Evolutionary conservation across 2,113 vertebrate genomes (phyloP).

Genomic region (Mastomys natalensis): DNA sequence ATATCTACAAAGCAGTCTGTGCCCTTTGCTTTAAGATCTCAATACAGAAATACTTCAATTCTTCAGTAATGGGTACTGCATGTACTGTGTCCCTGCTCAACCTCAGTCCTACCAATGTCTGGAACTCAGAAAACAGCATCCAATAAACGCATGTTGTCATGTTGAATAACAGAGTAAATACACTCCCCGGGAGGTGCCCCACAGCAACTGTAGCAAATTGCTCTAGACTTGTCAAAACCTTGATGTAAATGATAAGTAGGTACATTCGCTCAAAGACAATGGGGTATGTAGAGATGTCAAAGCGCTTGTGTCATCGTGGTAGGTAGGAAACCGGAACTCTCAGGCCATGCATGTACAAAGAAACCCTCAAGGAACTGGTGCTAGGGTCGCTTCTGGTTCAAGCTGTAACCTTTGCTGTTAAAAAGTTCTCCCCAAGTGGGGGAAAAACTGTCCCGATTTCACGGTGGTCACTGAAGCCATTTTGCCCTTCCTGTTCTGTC

Average conservation of each 20-base stretch:
- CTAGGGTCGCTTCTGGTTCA: not conserved
- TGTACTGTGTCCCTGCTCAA: not conserved
- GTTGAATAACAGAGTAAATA: not conserved
- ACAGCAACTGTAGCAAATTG: not conserved
- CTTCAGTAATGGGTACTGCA: not conserved
- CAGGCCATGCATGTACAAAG: not conserved
- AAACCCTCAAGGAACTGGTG: not conserved
- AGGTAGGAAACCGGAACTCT: not conserved
- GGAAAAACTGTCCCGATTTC: not conserved
- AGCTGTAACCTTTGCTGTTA: not conserved
- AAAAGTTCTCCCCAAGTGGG: not conserved
- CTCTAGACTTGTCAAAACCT: not conserved
- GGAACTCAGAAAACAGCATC: not conserved
- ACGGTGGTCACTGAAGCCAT: not conserved
- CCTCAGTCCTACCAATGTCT: not conserved
- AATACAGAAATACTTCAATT: not conserved
- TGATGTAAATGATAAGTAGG: not conserved
- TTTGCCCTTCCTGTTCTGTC: constrained; percentile 45
- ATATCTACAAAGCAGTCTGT: not conserved
- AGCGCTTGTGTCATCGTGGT: not conserved
- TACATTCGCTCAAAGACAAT: not conserved
- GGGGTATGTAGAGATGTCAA: accelerated
- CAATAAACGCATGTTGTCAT: not conserved
- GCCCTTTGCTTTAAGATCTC: not conserved
- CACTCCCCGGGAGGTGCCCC: not conserved